These are phyloP conservation scores for Luidia sarsii DNA, from an alignment of 53 echinoderm and acorn worm genomes.

Conservation along the genomic window DNA sequence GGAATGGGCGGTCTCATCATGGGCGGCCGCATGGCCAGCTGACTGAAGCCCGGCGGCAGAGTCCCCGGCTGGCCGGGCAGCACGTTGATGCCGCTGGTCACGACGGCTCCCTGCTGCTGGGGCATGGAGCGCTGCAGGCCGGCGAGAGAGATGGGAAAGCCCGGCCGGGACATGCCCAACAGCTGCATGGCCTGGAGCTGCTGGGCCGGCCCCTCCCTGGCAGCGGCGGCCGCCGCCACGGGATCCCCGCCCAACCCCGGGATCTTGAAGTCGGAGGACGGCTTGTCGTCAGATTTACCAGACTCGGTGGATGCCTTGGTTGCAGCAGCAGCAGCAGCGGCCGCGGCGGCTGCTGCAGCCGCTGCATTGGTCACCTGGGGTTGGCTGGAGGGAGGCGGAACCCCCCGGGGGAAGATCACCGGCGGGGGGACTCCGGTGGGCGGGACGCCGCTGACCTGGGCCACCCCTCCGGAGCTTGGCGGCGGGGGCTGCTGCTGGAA, in stretches of 20 bases:
- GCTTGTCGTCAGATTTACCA: constrained; percentile 4
- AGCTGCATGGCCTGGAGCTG: constrained; percentile 26
- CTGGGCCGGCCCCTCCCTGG: neutral
- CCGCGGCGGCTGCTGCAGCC: too few relatives aligned
- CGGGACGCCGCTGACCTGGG: constrained; percentile 39
- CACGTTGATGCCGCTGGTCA: constrained; percentile 19
- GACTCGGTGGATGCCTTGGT: neutral
- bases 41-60: constrained; percentile 21
- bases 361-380: constrained; percentile 5
- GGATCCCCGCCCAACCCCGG: constrained; percentile 54
- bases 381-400: constrained; percentile 48
- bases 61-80: constrained; percentile 13
- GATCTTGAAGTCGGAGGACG: constrained; percentile 37
- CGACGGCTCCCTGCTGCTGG: constrained; percentile 10
- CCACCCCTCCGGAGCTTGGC: constrained; percentile 35
- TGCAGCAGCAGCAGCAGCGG: too few relatives aligned
- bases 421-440: constrained; percentile 71
- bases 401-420: constrained; percentile 44
- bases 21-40: constrained; percentile 23
- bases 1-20: constrained; percentile 26
- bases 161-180: constrained; percentile 27
- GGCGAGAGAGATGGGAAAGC: constrained; percentile 9
- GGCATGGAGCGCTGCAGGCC: constrained; percentile 13
- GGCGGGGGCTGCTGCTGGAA: constrained; percentile 76
- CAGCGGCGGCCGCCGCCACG: too few relatives aligned